Base-by-base conservation (phyloP, 2,113 vertebrate species). In the Labrus mixtus region DNA sequence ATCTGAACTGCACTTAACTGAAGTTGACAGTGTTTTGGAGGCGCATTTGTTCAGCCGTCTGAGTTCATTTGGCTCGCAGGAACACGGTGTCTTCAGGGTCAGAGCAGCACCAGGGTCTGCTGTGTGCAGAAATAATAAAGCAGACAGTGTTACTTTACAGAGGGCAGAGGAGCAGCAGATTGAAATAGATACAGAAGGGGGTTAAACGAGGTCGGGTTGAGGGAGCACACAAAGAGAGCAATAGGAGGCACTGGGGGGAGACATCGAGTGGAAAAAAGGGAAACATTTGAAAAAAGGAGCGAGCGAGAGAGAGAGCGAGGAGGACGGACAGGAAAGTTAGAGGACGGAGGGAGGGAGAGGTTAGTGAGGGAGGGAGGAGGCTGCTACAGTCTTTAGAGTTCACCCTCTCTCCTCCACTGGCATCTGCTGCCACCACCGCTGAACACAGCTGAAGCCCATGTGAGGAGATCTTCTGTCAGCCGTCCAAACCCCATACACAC, bases 401-500 rank as follows among this genome's bases (percentile, higher is more conserved):
- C 58, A 53, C 69, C 63, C 78, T 87, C 85, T 93, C 87, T 89
- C 91, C 93, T 95, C 91, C 53, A 89, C 95, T 94, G 95, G 94
- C 95, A 95, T 95, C 94, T 96, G 94, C 95, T 95, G 88, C 92
- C 92, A 85, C 91, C 59, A 83, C 39, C 39, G 39, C 94, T 85
- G 93, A 93, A 87, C 87, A 89, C 94, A 84, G 94, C 93, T 87
- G 69, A 95, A 95, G 95, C 90, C 94, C 90, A 90, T 95, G 93
- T 94, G 95, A 95, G 94, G 90, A 93, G 91, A 91, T 92, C 88
- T 93, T 82, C 89, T 97, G 96, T 94, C 95, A 96, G 90, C 85
- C 90, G 86, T 96, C 95, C 95, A 96, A 93, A 79, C 58, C 84
- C 73, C 61, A 61, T 67, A 87, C 84, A 70, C 60, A 17, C 77